These are phyloP conservation scores for Nemotelus nigrinus DNA, from an alignment of 2,888 invertebrate species.

Conservation along the genomic window DNA sequence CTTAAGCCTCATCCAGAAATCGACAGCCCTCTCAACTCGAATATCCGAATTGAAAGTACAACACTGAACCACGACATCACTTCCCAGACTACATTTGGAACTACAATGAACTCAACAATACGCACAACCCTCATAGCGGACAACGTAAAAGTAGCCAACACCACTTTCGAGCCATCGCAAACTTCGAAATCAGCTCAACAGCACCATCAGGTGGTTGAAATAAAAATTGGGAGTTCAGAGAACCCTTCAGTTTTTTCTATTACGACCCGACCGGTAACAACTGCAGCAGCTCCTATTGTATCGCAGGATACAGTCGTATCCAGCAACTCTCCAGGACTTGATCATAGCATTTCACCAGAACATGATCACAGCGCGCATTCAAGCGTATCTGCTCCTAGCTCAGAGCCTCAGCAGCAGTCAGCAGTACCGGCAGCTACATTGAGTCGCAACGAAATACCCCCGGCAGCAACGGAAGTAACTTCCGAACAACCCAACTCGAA, in stretches of 20 bases:
- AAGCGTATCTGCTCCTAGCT: background rate
- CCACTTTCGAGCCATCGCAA: constrained; percentile 35
- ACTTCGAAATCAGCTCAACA: constrained; percentile 14
- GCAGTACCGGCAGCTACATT: background rate
- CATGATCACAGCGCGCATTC: background rate
- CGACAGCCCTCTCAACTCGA: background rate
- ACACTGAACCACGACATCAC: constrained; percentile 34
- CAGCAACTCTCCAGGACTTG: constrained; percentile 46
- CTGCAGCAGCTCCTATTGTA: constrained; percentile 25
- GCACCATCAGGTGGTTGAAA: constrained; percentile 49
- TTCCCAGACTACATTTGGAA: constrained; percentile 31
- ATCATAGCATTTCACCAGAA: background rate
- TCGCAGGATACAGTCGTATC: constrained; percentile 47
- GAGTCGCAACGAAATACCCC: constrained; percentile 40
- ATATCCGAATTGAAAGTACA: constrained; percentile 38
- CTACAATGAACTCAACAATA: constrained; percentile 31
- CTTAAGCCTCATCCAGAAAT: constrained; percentile 52
- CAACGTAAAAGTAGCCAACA: constrained; percentile 27
- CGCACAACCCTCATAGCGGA: constrained; percentile 21
- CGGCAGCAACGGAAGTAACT: constrained; percentile 43
- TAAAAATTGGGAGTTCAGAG: constrained; percentile 48
- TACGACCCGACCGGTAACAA: constrained; percentile 45
- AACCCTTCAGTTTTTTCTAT: constrained; percentile 48
- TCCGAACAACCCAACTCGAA: constrained; percentile 36
- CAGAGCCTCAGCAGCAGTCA: constrained; percentile 11